Percentiles rank a stretch among this genome's conserved stretches.
These are phyloP conservation scores for Ephialtes manifestator DNA, from an alignment of 2,888 invertebrate species.

Conservation along the genomic window DNA sequence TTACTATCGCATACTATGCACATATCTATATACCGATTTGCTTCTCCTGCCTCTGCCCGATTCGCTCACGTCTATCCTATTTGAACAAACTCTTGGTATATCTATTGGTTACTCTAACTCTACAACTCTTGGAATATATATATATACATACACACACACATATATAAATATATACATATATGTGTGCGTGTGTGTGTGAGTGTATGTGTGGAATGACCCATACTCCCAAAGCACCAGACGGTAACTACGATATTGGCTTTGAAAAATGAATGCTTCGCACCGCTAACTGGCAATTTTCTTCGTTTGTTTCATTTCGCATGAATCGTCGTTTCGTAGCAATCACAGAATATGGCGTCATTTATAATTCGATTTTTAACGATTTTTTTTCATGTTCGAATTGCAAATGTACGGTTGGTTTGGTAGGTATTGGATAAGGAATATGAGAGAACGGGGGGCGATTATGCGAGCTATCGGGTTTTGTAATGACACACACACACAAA, in stretches of 20 bases:
- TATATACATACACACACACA: no score
- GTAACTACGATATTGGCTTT: constrained; percentile 71
- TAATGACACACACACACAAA: neutral
- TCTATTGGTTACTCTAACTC: no score
- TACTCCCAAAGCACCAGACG: constrained; percentile 3
- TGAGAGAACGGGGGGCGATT: neutral
- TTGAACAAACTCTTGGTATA: neutral
- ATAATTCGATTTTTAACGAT: neutral
- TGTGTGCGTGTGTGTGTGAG: no score
- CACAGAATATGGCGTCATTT: neutral
- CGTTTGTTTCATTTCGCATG: constrained; percentile 70
- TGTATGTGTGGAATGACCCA: neutral
- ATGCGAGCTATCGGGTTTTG: neutral
- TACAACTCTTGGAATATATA: no score
- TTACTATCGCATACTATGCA: neutral
- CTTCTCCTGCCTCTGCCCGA: neutral
- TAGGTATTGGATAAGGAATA: neutral
- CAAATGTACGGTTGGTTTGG: neutral
- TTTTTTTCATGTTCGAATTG: neutral
- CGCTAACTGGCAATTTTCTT: constrained; percentile 77
- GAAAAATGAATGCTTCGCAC: constrained; percentile 76
- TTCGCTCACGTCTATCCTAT: neutral
- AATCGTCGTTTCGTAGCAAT: constrained; percentile 49
- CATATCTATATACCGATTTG: neutral
- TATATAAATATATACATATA: no score